Conservation (phyloP, 2,888 invertebrate genomes). For the Polydrusus tereticollis region DNA sequence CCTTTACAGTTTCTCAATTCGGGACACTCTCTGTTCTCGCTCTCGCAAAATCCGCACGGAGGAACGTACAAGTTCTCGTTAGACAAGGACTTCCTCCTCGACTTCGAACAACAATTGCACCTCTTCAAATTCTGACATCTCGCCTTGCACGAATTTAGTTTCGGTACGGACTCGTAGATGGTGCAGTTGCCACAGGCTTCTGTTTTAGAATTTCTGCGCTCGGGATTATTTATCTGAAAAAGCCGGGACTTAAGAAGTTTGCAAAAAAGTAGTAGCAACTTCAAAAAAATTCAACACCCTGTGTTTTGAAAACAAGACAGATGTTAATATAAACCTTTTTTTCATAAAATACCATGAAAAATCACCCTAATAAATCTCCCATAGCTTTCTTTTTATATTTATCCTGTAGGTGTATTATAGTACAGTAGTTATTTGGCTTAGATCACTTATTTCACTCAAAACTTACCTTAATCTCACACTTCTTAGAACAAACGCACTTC, state of each 20-base stretch:
- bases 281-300: no score
- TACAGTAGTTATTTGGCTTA: neutral
- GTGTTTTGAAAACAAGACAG: no score
- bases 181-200: constrained; percentile 65
- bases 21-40: constrained; percentile 60
- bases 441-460: neutral
- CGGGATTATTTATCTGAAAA: constrained; percentile 41
- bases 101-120: constrained; percentile 61
- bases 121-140: constrained; percentile 60
- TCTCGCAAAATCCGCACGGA: constrained; percentile 67
- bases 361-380: no score
- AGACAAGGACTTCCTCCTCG: constrained; percentile 71
- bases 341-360: no score
- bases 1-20: constrained; percentile 58
- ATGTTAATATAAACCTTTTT: no score
- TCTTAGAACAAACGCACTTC: constrained; percentile 59
- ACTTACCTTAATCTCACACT: constrained; percentile 52
- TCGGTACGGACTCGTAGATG: constrained; percentile 63
- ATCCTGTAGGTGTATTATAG: no score
- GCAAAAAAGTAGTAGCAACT: no score
- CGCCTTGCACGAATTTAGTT: constrained; percentile 54
- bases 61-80: constrained; percentile 73
- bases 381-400: no score
- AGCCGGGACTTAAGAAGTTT: no score
- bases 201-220: constrained; percentile 58